These are phyloP conservation scores for Drosophila malerkotliana DNA, from an alignment of 1,140 invertebrate genomes.

Conservation along the genomic window DNA sequence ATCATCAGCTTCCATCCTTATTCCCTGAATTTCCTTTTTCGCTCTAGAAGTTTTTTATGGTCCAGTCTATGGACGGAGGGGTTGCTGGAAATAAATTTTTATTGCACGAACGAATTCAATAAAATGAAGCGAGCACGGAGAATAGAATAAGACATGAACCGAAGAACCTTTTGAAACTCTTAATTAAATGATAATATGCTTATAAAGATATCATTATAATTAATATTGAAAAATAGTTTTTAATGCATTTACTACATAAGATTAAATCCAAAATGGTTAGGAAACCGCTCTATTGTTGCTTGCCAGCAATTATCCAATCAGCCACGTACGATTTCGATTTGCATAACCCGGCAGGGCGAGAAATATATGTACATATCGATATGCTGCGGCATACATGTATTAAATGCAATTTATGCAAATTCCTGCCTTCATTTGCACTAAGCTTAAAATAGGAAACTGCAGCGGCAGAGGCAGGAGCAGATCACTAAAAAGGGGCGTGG, in stretches of 20 bases:
- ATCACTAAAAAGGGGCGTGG: conserved; percentile 15
- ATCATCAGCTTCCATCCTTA: conserved; percentile 61
- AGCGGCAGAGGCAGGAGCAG: conserved; percentile 5
- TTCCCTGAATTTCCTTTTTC: conserved; percentile 20
- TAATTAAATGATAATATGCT: conserved; percentile 57
- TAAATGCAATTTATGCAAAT: conserved; percentile 66
- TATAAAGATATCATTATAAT: neutral
- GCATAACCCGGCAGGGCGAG: conserved; percentile 22
- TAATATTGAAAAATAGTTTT: conserved; percentile 2
- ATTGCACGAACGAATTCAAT: conserved; percentile 70
- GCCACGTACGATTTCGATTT: conserved; percentile 32
- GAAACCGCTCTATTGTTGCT: conserved; percentile 36
- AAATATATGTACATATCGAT: conserved; percentile 36
- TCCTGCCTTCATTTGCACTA: conserved; percentile 39
- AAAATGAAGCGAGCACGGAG: conserved; percentile 28
- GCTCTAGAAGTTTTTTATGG: conserved; percentile 37
- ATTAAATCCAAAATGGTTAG: conserved; percentile 1
- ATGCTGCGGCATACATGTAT: conserved; percentile 35
- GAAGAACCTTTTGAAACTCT: conserved; percentile 23
- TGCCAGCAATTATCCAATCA: conserved; percentile 50
- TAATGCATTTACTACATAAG: conserved; percentile 9
- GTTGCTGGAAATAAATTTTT: conserved; percentile 62
- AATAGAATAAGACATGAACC: conserved; percentile 18
- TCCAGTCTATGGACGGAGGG: conserved; percentile 4
- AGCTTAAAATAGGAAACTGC: conserved; percentile 29